Evolutionary conservation across 2,113 vertebrate genomes (phyloP), one percentile per base, ranked within the genome.

Genomic region (Mastomys natalensis): DNA sequence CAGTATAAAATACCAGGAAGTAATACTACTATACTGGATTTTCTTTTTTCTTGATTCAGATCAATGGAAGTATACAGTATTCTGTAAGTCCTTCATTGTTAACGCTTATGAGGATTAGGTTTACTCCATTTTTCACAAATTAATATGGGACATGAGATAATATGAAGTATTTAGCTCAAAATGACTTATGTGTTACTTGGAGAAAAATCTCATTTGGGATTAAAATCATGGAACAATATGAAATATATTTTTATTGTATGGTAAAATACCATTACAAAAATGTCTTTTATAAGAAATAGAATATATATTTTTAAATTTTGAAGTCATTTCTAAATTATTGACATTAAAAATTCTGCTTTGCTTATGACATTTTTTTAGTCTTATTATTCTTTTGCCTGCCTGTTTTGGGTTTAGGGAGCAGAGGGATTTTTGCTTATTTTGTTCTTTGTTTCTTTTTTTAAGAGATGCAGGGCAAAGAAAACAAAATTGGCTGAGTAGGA

Each of bases 121-220:
- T 73, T 73, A 1, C 17, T 21, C 17, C 6, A 73, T 17, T 73
- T 40, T 7, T 40, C 37, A 21, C 17, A 40, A 40, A 73, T 21
- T 8, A 16, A 37, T 2, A 19, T n/a, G 37, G 2, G 16, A 72
- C 22, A 24, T 26, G 7, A 26, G 22, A 8, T 26, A 26, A n/a
- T 6, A n/a, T 5, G 16, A 37, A n/a, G 3, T 72, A n/a, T n/a
- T 37, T 7, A n/a, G n/a, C 70, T n/a, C 13, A 37, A n/a, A n/a
- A n/a, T 21, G 17, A 19, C 16, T n/a, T 37, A n/a, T n/a, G 7
- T 72, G 3, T 72, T 19, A 3, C 21, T 19, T 21, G 0, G 2
- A 72, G 7, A 37, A n/a, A 72, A 72, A n/a, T n/a, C 34, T 72
- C 70, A 17, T n/a, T n/a, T n/a, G 2, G 37, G 16, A 19, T 72